Evolutionary conservation across 2,797 vertebrate species (phyloP), one percentile per base, ranked within the genome.

Genomic region (Chrysocyon brachyurus): DNA sequence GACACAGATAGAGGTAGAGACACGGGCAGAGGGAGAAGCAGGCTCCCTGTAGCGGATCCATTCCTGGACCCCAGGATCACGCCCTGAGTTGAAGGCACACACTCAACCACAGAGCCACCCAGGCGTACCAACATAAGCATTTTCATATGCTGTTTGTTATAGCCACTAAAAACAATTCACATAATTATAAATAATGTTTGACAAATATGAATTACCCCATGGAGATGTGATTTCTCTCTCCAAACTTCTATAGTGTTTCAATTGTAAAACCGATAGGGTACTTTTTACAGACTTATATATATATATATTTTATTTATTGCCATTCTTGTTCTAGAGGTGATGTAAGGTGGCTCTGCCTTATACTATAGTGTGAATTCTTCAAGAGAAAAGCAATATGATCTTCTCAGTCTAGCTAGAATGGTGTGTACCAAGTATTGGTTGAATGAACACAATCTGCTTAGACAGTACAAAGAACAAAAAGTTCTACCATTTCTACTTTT

Each of bases 381-480:
- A 95, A 81, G 73, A 91, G 64, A 87, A 91, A 81, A 79, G 40
- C 40, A 91, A 21, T 73, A 79, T 28, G 26, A 91, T 73, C 52
- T 3, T 63, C 40, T 79, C 26, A 54, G 17, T 4, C 28, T 49
- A 77, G 8, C 70, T 68, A 68, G 68, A 66, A 12, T 77, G 22
- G 28, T 66, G 31, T 31, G 40, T 36, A 83, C 59, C 36, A 54
- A 90, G 33, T 79, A 61, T 70, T 95, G 84, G 57, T 72, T 56
- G 33, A 86, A 85, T 63, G 54, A 72, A 81, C 10, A 86, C 54
- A 91, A 90, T 86, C 24, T 15, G 14, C 87, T 85, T 61, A 89
- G 61, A 87, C 1, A 88, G 46, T 12, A 40, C 52, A 90, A 40
- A 92, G 46, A n/a, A 85, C 46, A 56, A 85, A 68, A 92, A 19